Evolutionary conservation across 2,797 vertebrate species (phyloP).

Genomic region (Brotula barbata): DNA sequence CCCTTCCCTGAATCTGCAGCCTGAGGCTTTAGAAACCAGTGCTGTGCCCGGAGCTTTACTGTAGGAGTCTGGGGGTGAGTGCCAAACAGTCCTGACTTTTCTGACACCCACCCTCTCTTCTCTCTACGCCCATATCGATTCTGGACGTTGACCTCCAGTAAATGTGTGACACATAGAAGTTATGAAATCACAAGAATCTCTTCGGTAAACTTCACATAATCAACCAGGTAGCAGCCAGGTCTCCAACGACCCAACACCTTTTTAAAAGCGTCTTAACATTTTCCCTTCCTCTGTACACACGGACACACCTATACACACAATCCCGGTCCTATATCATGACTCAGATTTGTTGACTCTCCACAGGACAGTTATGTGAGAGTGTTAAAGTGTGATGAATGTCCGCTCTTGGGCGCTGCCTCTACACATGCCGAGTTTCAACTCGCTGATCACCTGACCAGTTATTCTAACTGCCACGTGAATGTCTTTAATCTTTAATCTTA

Average conservation of each 20-base stretch:
- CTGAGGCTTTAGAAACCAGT: conserved; percentile 22
- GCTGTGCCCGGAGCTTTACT: conserved; percentile 39
- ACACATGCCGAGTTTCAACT: conserved; percentile 31
- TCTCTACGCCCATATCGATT: conserved; percentile 49
- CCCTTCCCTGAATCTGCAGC: conserved; percentile 42
- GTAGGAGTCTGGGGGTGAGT: conserved; percentile 40
- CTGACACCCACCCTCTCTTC: conserved; percentile 42
- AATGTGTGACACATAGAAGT: conserved; percentile 38
- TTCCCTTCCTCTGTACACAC: conserved; percentile 20
- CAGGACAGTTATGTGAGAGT: conserved; percentile 18
- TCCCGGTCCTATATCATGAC: conserved; percentile 6
- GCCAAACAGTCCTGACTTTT: conserved; percentile 53
- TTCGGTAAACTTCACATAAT: conserved; percentile 46
- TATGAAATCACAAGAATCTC: conserved; percentile 44
- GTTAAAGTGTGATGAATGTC: conserved; percentile 40
- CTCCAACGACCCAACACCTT: conserved; percentile 46
- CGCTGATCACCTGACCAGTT: neutral
- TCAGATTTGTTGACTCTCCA: conserved; percentile 16
- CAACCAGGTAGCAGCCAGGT: conserved; percentile 19
- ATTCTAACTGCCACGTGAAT: conserved; percentile 36
- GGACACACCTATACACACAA: conserved; percentile 18
- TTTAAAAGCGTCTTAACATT: conserved; percentile 40
- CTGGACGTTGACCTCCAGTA: conserved; percentile 38
- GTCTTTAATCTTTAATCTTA: conserved; percentile 52
- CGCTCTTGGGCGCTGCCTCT: conserved; percentile 29